Conservation (phyloP, 2,797 vertebrate species). For the Protosalanx chinensis region DNA sequence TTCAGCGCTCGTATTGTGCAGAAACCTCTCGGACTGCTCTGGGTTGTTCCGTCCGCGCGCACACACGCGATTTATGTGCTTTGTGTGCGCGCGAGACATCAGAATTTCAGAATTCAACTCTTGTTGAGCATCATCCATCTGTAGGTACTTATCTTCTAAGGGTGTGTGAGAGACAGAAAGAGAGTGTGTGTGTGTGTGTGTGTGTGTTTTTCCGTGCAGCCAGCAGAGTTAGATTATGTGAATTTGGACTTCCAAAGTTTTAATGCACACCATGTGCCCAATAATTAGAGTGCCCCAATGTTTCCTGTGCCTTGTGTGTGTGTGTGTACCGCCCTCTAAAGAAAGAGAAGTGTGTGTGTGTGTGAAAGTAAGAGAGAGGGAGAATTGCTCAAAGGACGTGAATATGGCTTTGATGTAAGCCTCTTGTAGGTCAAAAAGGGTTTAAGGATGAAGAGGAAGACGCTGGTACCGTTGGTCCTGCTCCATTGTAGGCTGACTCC, state of each 20-base stretch:
- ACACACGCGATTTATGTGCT: background rate
- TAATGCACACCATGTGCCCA: slow-evolving; percentile 72
- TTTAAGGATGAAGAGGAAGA: slow-evolving; percentile 64
- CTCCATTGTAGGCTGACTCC: too few relatives aligned
- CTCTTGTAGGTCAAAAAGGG: too few relatives aligned
- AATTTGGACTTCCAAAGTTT: slow-evolving; percentile 70
- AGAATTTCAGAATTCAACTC: slow-evolving; percentile 33
- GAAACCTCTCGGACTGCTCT: background rate
- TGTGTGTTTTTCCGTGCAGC: slow-evolving; percentile 37
- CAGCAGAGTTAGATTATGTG: slow-evolving; percentile 67
- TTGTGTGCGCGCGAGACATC: slow-evolving; percentile 28
- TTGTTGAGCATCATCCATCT: slow-evolving; percentile 65
- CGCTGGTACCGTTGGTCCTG: slow-evolving; percentile 50
- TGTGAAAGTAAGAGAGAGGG: too few relatives aligned
- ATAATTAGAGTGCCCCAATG: slow-evolving; percentile 67
- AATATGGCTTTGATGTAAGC: slow-evolving; percentile 25
- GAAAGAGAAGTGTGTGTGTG: background rate
- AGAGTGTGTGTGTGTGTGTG: slow-evolving; percentile 13
- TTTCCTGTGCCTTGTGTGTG: slow-evolving; percentile 66
- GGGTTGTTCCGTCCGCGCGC: slow-evolving; percentile 49
- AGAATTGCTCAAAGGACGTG: background rate
- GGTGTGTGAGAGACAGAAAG: slow-evolving; percentile 33
- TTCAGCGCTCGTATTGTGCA: slow-evolving; percentile 21
- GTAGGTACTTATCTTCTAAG: slow-evolving; percentile 64
- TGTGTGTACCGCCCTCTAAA: background rate